Percentiles rank a stretch among this genome's conserved stretches.
These are phyloP conservation scores for Psophia crepitans DNA, from an alignment of 2,113 vertebrate species.

Conservation along the genomic window DNA sequence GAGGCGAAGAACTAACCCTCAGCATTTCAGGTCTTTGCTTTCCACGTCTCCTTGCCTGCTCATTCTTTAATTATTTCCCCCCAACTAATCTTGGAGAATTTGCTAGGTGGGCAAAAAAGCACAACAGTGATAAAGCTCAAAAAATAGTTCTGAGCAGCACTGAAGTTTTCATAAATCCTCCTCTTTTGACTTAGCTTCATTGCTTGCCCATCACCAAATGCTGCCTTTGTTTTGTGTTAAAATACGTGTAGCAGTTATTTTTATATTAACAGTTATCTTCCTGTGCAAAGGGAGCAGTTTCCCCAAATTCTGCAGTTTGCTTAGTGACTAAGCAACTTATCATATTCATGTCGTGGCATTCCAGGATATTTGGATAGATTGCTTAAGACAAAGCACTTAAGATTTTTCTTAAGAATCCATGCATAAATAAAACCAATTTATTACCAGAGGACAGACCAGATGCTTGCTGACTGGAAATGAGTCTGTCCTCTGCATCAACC, in stretches of 20 bases:
- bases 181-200: neutral
- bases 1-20: neutral
- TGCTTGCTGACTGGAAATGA: conserved; percentile 35
- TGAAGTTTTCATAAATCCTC: neutral
- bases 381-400: neutral
- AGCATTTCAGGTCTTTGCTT: neutral
- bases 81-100: neutral
- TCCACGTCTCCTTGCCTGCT: neutral
- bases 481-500: neutral
- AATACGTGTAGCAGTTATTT: neutral
- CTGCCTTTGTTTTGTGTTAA: neutral
- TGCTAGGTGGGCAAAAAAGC: neutral
- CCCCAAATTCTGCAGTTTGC: neutral
- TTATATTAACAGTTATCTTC: neutral
- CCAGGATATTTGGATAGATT: neutral
- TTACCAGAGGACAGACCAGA: conserved; percentile 31
- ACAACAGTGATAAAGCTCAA: neutral
- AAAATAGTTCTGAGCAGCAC: neutral
- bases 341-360: neutral
- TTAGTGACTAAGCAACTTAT: conserved; percentile 4
- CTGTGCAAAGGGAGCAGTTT: neutral
- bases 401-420: conserved; percentile 23
- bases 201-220: neutral
- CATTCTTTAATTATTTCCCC: neutral
- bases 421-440: conserved; percentile 10